Percentiles rank a stretch among this genome's conserved stretches.
These are phyloP conservation scores for Hydrophis major DNA, from an alignment of 2,797 vertebrate species.

Conservation along the genomic window DNA sequence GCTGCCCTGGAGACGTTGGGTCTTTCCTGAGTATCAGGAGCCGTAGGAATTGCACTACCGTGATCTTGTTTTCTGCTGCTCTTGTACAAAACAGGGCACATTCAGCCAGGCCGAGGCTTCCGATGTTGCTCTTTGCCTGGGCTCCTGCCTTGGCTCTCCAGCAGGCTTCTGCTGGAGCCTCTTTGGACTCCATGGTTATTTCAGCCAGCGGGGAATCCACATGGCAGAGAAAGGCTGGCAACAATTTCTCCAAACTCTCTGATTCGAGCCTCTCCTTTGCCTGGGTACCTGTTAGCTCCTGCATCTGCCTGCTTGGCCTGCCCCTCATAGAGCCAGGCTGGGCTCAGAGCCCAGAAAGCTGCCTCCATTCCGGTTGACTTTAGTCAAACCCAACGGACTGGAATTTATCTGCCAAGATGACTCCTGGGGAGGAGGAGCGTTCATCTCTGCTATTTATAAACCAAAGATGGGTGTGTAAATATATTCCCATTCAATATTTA, in stretches of 20 bases:
- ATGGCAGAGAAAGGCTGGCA: constrained; percentile 9
- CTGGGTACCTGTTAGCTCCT: neutral
- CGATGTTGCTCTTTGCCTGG: neutral
- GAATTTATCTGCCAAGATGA: neutral
- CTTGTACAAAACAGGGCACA: neutral
- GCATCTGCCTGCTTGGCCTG: neutral
- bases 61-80: neutral
- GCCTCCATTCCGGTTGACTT: neutral
- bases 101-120: neutral
- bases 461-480: neutral
- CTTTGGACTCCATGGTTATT: constrained; percentile 7
- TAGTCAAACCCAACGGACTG: neutral
- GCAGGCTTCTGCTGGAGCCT: neutral
- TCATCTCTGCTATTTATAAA: neutral
- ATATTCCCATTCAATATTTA: neutral
- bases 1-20: neutral
- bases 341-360: neutral
- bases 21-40: neutral
- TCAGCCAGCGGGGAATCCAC: constrained; percentile 7
- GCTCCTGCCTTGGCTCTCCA: neutral
- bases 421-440: rapidly evolving
- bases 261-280: constrained; percentile 12
- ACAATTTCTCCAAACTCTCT: constrained; percentile 7
- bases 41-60: neutral
- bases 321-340: neutral